Evolutionary conservation across 2,888 invertebrate genomes (phyloP), one percentile per base, ranked within the genome.

Genomic region (Acleris literana): DNA sequence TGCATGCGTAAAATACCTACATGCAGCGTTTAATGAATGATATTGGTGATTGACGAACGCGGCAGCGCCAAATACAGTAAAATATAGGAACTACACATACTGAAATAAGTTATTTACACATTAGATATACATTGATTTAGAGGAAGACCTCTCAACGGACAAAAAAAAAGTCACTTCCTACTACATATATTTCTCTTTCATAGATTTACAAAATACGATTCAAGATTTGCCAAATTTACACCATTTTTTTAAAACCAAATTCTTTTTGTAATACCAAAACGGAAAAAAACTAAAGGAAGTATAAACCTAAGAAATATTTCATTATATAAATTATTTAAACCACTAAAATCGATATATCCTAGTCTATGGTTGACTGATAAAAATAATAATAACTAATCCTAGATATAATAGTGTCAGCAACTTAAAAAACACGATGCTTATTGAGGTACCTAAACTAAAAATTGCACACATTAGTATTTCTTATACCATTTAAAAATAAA

Each of bases 391-490:
- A 51, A 60, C 20, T 60, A 60, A 65, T 49, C 7, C 53, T 60
- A 55, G 46, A 54, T 55, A 16, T 43, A 17, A 48, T 48, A 54
- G 59, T 33, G 49, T 61, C 51, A 52, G 54, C 25, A 61, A 65
- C 56, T 61, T 44, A 56, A 64, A 59, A 55, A 22, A 46, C 29
- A 64, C 20, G 33, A 64, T 48, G 9, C 43, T 33, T 64, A 58
- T 44, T 61, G 65, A 52, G 61, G 49, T 22, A 52, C 55, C 43
- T 65, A 61, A 55, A 55, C 11, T 18, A 49, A 65, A 33, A 65
- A 65, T 65, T 65, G 65, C 65, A 65, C 57, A 25, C 65, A 65
- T 64, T 49, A 56, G 44, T 60, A 65, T 39, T 56, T 51, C 60
- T 39, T 53, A 64, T 22, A 53, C 7, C 11, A 16, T 9, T 25